These are phyloP conservation scores for Drosophila lini DNA, from an alignment of 1,140 invertebrate genomes.

Conservation along the genomic window DNA sequence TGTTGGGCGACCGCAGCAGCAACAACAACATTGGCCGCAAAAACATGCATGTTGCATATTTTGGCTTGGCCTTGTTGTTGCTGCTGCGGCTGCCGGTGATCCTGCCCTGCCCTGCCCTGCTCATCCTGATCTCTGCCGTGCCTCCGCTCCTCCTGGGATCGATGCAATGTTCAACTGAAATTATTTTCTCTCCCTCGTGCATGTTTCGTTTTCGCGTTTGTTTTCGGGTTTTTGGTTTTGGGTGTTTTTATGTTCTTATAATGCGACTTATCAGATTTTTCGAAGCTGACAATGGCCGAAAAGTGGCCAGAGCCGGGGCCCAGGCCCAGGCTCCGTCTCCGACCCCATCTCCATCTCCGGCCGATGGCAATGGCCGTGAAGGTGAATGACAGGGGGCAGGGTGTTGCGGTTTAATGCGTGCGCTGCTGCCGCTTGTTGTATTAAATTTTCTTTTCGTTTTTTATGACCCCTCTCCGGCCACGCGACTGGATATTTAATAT, in stretches of 20 bases:
- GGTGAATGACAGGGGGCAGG: conserved; percentile 52
- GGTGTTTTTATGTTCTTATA: conserved; percentile 83
- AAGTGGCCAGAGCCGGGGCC: conserved; percentile 52
- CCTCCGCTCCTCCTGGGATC: conserved; percentile 23
- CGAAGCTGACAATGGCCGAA: conserved; percentile 78
- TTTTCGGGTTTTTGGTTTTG: conserved; percentile 69
- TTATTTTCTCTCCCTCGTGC: conserved; percentile 77
- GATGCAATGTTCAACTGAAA: conserved; percentile 40
- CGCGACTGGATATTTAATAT: conserved; percentile 70
- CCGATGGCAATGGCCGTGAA: conserved; percentile 69
- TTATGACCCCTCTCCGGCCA: conserved; percentile 49
- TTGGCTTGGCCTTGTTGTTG: conserved; percentile 71
- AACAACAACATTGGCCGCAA: conserved; percentile 45
- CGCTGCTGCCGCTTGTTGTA: conserved; percentile 60
- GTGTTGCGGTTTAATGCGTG: conserved; percentile 72
- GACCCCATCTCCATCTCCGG: background rate
- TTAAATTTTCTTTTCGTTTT: conserved; percentile 71
- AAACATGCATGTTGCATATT: conserved; percentile 78
- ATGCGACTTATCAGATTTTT: conserved; percentile 83
- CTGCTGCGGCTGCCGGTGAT: conserved; percentile 13
- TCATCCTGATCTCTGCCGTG: background rate
- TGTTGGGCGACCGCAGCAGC: conserved; percentile 65
- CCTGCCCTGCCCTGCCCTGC: conserved; percentile 11
- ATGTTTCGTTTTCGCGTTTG: conserved; percentile 67
- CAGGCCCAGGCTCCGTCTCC: conserved; percentile 4